Evolutionary conservation across 1,140 invertebrate species (phyloP).

Genomic region (Coenobita brevimanus): DNA sequence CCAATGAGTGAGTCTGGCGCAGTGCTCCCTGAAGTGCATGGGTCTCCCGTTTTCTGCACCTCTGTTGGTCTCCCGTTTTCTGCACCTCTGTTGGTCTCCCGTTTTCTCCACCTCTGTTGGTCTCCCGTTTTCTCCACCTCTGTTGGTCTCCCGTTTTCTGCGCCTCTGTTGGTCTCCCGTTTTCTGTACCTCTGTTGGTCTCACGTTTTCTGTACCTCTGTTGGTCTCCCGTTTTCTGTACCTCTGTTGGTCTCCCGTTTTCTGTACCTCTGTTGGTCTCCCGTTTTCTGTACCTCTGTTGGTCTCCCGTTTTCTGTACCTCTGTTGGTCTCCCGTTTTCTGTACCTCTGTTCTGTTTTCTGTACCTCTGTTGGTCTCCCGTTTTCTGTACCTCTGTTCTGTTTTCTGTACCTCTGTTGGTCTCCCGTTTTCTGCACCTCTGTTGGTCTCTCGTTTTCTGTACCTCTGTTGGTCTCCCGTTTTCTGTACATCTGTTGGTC

Average conservation of each 20-base stretch:
- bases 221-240: neutral
- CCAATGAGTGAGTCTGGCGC: slow-evolving; percentile 80
- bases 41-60: no score
- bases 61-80: neutral
- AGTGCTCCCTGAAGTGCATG: no score
- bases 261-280: neutral
- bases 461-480: neutral
- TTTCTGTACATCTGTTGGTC: neutral
- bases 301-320: neutral
- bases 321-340: neutral
- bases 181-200: neutral
- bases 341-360: neutral
- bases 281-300: no score
- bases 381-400: neutral
- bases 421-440: neutral
- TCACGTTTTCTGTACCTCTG: neutral
- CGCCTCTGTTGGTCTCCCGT: neutral
- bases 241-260: neutral
- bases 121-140: slow-evolving; percentile 7
- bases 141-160: neutral
- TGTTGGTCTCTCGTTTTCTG: neutral
- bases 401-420: neutral
- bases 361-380: neutral
- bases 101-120: neutral
- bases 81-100: neutral